Conservation (phyloP, 2,113 vertebrate species). For the Corynorhinus townsendii region DNA sequence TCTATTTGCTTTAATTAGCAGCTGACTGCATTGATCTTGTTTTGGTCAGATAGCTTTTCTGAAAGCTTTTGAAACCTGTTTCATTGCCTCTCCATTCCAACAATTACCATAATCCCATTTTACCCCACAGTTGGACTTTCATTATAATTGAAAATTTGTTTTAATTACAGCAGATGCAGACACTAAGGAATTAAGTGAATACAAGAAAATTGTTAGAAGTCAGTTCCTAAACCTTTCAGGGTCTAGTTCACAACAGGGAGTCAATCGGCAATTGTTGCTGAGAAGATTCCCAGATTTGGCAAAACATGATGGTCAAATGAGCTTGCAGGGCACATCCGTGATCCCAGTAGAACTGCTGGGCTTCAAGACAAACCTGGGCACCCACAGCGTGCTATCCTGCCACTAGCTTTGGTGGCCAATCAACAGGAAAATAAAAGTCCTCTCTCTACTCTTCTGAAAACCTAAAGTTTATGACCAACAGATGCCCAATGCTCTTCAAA, state of each 20-base stretch:
- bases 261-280: background rate
- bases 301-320: background rate
- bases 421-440: background rate
- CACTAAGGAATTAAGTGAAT: conserved; percentile 76
- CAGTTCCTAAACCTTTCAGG: conserved; percentile 29
- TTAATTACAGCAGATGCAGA: conserved; percentile 69
- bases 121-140: conserved; percentile 62
- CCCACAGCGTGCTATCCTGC: accelerated
- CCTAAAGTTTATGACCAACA: background rate
- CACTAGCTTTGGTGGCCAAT: accelerated
- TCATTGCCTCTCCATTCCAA: conserved; percentile 63
- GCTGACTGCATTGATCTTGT: conserved; percentile 64
- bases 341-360: background rate
- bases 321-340: too few species aligned
- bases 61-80: conserved; percentile 76
- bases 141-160: conserved; percentile 71
- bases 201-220: conserved; percentile 50
- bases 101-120: conserved; percentile 78
- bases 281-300: background rate
- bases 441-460: background rate
- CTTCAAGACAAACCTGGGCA: background rate
- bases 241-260: background rate
- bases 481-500: background rate
- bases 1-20: conserved; percentile 80
- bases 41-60: conserved; percentile 76